phyloP scores from a whole-genome alignment of 2,888 invertebrate genomes.

The Nomada ferruginata region DNA sequence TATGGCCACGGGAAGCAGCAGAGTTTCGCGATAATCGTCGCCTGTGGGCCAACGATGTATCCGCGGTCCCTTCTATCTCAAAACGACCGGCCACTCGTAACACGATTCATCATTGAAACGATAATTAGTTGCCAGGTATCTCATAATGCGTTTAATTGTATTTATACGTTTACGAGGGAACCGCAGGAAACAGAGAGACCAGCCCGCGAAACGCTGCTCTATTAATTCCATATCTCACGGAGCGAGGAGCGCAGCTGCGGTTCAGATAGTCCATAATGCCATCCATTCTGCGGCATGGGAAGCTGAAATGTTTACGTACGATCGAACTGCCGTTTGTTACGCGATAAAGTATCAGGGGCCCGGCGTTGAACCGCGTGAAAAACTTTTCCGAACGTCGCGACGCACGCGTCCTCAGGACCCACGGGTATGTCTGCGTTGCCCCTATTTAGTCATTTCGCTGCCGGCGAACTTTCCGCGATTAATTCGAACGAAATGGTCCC shows the following conservation, averaged over 20 bases:
- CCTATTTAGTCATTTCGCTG: not conserved
- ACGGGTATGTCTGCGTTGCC: constrained; percentile 38
- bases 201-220: constrained; percentile 47
- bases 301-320: constrained; percentile 72
- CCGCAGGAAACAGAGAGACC: constrained; percentile 31
- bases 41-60: constrained; percentile 17
- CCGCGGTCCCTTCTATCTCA: constrained; percentile 4
- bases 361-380: constrained; percentile 39
- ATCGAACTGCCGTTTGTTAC: constrained; percentile 71
- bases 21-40: constrained; percentile 33
- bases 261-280: constrained; percentile 67
- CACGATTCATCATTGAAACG: constrained; percentile 40
- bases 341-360: constrained; percentile 67
- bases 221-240: constrained; percentile 69
- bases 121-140: constrained; percentile 55
- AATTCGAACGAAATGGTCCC: not conserved
- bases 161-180: constrained; percentile 52
- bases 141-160: constrained; percentile 46
- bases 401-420: constrained; percentile 19
- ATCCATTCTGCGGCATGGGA: constrained; percentile 63
- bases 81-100: not conserved
- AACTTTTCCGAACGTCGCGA: constrained; percentile 30
- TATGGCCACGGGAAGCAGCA: constrained; percentile 12
- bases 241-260: constrained; percentile 66
- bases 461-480: not conserved